A percentile compares a stretch with the other conserved stretches of the same genome.
Evolutionary conservation across 2,888 invertebrate genomes (phyloP).

Genomic region (Athetis lepigone): DNA sequence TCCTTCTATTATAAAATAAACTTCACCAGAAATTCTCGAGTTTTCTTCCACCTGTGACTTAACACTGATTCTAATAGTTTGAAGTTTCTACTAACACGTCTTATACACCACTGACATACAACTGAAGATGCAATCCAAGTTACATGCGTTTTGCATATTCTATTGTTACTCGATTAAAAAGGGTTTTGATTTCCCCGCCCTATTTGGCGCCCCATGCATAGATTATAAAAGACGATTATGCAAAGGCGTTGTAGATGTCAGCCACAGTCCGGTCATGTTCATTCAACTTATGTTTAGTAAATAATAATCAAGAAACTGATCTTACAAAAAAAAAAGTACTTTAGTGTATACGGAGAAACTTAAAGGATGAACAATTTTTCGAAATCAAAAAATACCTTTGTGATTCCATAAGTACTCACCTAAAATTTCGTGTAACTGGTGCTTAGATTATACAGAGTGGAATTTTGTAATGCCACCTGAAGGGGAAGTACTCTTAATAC

Average conservation of each 20-base stretch:
- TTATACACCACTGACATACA: conserved; percentile 77
- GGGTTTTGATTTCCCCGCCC: conserved; percentile 79
- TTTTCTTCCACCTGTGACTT: conserved; percentile 59
- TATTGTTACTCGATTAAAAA: conserved; percentile 76
- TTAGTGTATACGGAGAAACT: background rate
- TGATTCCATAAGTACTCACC: no score
- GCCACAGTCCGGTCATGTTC: conserved; percentile 29
- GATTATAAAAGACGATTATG: conserved; percentile 51
- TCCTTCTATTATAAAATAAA: conserved; percentile 65
- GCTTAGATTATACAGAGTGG: no score
- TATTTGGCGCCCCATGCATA: conserved; percentile 60
- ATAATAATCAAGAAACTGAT: conserved; percentile 1
- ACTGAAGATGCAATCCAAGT: conserved; percentile 70
- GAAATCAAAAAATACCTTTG: no score
- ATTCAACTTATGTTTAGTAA: background rate
- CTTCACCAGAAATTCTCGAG: conserved; percentile 72
- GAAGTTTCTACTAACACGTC: conserved; percentile 76
- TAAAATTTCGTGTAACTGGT: no score
- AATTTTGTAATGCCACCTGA: no score
- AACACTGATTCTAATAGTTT: conserved; percentile 30
- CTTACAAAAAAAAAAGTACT: background rate
- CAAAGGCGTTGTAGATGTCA: conserved; percentile 58
- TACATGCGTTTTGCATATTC: conserved; percentile 77
- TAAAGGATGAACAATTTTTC: no score
- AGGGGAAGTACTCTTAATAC: no score